A percentile compares a stretch with the other conserved stretches of the same genome.
Evolutionary conservation across 2,113 vertebrate species (phyloP).

Genomic region (Trogon surrucura): DNA sequence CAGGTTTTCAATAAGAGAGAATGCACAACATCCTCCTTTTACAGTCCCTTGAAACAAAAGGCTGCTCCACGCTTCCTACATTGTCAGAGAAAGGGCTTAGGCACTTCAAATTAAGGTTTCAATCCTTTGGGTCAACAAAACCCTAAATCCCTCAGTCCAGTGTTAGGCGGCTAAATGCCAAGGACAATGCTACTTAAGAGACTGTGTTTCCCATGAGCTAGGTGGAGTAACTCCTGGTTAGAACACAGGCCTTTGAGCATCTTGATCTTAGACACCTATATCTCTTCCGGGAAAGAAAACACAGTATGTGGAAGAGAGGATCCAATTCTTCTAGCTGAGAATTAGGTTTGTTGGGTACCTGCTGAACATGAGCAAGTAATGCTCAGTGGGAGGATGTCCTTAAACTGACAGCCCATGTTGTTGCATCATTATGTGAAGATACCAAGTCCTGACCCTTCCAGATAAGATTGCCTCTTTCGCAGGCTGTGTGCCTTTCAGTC

Average conservation of each 20-base stretch:
- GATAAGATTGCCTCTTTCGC: neutral
- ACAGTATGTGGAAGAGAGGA: neutral
- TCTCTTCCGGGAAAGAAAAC: neutral
- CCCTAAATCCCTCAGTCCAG: neutral
- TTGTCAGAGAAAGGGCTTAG: neutral
- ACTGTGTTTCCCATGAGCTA: accelerated
- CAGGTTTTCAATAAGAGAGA: neutral
- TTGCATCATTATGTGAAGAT: neutral
- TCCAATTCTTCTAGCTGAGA: neutral
- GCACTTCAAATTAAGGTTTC: neutral
- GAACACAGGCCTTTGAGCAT: neutral
- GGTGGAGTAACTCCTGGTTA: neutral
- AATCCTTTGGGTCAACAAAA: neutral
- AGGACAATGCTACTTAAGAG: neutral
- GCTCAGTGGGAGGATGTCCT: neutral
- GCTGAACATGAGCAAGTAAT: neutral
- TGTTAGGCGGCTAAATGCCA: neutral
- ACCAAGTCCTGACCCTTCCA: neutral
- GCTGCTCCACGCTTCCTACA: neutral
- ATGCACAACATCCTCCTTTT: neutral
- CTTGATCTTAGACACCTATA: neutral
- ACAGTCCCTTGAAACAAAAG: neutral
- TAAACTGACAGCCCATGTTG: neutral
- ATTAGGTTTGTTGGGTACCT: neutral
- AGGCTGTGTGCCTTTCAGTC: accelerated